Evolutionary conservation across 2,888 invertebrate species (phyloP), one percentile per base, ranked within the genome.

Genomic region (Spodoptera littoralis): DNA sequence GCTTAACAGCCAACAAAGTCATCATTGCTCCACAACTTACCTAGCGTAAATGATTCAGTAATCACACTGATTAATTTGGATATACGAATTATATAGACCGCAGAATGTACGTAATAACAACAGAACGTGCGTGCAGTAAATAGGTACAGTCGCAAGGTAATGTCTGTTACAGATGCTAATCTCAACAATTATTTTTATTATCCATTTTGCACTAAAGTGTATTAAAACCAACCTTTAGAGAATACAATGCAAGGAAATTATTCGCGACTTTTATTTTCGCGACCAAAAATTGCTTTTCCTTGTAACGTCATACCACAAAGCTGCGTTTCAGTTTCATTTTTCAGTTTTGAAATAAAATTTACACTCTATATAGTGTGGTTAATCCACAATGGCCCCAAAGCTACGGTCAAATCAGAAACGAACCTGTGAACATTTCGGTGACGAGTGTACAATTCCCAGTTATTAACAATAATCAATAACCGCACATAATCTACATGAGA

Each of bases 61-160:
- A 79, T 60, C 62, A 60, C 49, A 44, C 56, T 81, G 67, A 82
- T 84, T 82, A 82, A 80, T 73, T 80, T 30, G 57, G 50, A 30
- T 67, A 67, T 73, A 81, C 77, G 72, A 78, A 82, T 83, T 80
- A 76, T 70, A 71, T 72, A 74, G 73, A 85, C 87, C 87, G 80
- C 86, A 86, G 85, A 88, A 86, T 86, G 82, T 83, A 77, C 73
- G 74, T 73, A 78, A 76, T 73, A 77, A 71, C 51, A 76, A 67
- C 65, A 65, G 56, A 61, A 65, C 65, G 53, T 62, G 70, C 74
- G 67, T 77, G 80, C 70, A 73, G 58, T 64, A 70, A 75, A 76
- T 71, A 57, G 65, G 68, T 77, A 79, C 71, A 74, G 67, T 77
- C 70, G 65, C 65, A 58, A 62, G 22, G 47, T 46, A 63, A 62